Evolutionary conservation across 1,140 invertebrate species (phyloP).

Genomic region (Eupristina koningsbergeri): DNA sequence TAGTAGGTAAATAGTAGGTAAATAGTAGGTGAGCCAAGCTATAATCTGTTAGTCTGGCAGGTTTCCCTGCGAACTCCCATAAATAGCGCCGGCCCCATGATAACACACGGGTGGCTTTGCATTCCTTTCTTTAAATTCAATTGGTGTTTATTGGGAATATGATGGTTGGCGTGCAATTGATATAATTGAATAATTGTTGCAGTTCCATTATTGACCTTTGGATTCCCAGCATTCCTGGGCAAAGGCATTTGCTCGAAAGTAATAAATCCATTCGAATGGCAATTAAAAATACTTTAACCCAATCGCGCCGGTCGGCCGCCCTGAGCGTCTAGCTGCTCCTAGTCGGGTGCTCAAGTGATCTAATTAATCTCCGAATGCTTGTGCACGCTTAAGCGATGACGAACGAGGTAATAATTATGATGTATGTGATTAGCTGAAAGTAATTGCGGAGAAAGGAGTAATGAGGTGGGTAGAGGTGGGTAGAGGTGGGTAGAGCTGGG

Average conservation of each 20-base stretch:
- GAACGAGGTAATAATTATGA: neutral
- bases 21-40: neutral
- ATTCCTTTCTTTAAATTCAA: neutral
- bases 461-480: too few relatives aligned
- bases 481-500: too few relatives aligned
- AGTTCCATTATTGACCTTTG: neutral
- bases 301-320: neutral
- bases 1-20: too few relatives aligned
- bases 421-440: too few relatives aligned
- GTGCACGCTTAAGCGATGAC: neutral
- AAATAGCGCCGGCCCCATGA: neutral
- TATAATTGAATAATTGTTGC: neutral
- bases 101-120: neutral
- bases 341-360: neutral
- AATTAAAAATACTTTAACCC: neutral
- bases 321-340: neutral
- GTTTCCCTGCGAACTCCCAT: neutral
- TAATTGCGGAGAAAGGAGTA: too few relatives aligned
- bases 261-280: neutral
- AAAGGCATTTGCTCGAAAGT: neutral
- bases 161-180: neutral
- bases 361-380: neutral
- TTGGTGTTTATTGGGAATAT: neutral
- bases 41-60: neutral
- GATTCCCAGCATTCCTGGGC: neutral